Evolutionary conservation across 2,797 vertebrate species (phyloP), one percentile per base, ranked within the genome.

Genomic region (Orestias chungarensis): DNA sequence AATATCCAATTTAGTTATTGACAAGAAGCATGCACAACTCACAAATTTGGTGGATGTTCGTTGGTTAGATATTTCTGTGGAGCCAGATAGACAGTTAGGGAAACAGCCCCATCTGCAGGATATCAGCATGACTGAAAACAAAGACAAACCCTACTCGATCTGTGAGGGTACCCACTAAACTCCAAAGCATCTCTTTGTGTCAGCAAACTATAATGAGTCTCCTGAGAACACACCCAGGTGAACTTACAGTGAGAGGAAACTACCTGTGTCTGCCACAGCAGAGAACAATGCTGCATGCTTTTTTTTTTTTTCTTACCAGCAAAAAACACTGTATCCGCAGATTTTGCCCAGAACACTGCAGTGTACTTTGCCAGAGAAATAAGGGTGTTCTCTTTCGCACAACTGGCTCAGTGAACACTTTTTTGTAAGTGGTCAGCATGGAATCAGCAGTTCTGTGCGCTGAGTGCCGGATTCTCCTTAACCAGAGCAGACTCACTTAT

Each of bases 81-180:
- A 35, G 35, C 72, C 75, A 61, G 66, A 73, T 74, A 50, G 92
- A 86, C 75, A 61, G 66, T 71, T 74, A 50, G 92, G 85, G 85
- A 93, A 91, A 92, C 82, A 93, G 88, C 92, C 67, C 90, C 91
- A 89, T 87, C 89, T 91, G 82, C 71, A 89, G 91, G 88, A 75
- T 35, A 11, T 10, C 17, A 66, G 23, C n/a, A 52, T 10, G 12
- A 70, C 62, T 79, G 44, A 18, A 64, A 44, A 15, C 4, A 3
- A 35, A 73, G 33, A 25, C 27, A 54, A 70, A 8, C 6, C 46
- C 25, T 20, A 17, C 23, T 59, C 50, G 20, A 11, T 65, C 3
- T 29, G 64, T 23, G 29, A 40, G 65, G 57, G 67, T 77, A 66
- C 64, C 42, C 18, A 81, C 81, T 75, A 80, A 85, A 87, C 85